Base-by-base conservation (phyloP, 2,888 invertebrate genomes). In the Polyommatus icarus region DNA sequence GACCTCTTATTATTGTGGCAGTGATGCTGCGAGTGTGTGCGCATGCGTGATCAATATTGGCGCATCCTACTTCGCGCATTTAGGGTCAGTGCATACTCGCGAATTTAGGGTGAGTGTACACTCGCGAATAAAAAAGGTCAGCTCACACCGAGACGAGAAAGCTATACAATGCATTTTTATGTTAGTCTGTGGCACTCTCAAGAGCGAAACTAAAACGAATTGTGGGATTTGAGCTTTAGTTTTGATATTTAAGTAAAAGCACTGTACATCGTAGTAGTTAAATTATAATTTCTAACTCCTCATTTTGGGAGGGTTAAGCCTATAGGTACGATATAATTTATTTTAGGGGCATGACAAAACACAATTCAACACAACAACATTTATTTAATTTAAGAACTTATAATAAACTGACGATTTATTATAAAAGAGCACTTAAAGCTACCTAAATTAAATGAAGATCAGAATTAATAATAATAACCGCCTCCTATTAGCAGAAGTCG, bases 11-110 rank as follows among this genome's bases (percentile, higher is more conserved):
- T 67, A 18, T 67, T 67, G 67, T 67, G 67, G 29, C 67, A 32
- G 67, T 15, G 67, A 67, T 67, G 67, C 67, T 67, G 67, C 67
- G 67, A 6, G 24, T 12, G 29, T 29, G 67, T 29, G 67, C 92
- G 93, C 93, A 88, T 82, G 91, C 90, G 92, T 88, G 87, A 93
- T 93, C 93, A 86, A 92, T 93, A 93, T 32, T 29, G 10, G 67
- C 67, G 67, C 67, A 61, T 15, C 29, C 67, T 80, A 78, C 75
- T 29, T 40, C 71, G 71, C 72, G 78, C 54, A 81, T 76, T 80
- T 50, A 50, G 54, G 50, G 3, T 50, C 61, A 81, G n/a, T 5
- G 50, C 50, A 50, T 4, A 50, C 50, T 50, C 15, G 50, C 15
- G 15, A 18, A 54, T 54, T 54, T 15, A 54, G 18, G 18, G 46